Percentiles rank a stretch among this genome's conserved stretches.
These are phyloP conservation scores for Calidris pugnax DNA, from an alignment of 2,113 vertebrate species.

Conservation along the genomic window DNA sequence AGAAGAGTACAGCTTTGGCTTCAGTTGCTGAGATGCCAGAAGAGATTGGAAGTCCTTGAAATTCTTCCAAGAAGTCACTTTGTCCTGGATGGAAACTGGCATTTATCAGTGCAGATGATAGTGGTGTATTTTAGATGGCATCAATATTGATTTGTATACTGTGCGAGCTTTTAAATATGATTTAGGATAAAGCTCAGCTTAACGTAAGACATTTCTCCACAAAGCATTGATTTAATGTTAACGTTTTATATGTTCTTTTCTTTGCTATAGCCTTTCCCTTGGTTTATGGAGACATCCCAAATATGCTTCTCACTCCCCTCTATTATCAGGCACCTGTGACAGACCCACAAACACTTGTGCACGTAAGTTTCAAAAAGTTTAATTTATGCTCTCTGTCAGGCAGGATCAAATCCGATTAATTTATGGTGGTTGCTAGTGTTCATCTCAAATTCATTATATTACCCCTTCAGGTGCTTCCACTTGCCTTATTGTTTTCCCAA, in stretches of 20 bases:
- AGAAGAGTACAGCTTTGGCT: slow-evolving; percentile 41
- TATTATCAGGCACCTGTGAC: neutral
- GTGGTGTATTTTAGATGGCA: slow-evolving; percentile 58
- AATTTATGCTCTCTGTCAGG: neutral
- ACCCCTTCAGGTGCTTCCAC: neutral
- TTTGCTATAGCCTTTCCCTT: neutral
- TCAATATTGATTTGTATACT: slow-evolving; percentile 66
- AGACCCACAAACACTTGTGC: neutral
- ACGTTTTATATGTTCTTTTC: neutral
- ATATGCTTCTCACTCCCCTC: neutral
- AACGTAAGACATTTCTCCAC: slow-evolving; percentile 34
- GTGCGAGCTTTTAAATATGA: slow-evolving; percentile 52
- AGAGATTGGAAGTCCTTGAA: slow-evolving; percentile 65
- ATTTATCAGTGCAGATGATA: slow-evolving; percentile 54
- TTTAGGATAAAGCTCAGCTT: slow-evolving; percentile 61
- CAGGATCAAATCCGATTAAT: neutral
- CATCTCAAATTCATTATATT: neutral
- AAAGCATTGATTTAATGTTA: slow-evolving; percentile 56
- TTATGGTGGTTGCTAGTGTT: neutral
- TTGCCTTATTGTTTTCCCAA: neutral
- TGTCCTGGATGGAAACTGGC: slow-evolving; percentile 61
- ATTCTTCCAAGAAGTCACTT: slow-evolving; percentile 66
- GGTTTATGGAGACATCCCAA: neutral
- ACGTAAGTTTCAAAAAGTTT: neutral
- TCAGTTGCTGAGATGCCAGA: slow-evolving; percentile 53